Conservation (phyloP, 2,888 invertebrate species). For the Cerceris rybyensis region DNA sequence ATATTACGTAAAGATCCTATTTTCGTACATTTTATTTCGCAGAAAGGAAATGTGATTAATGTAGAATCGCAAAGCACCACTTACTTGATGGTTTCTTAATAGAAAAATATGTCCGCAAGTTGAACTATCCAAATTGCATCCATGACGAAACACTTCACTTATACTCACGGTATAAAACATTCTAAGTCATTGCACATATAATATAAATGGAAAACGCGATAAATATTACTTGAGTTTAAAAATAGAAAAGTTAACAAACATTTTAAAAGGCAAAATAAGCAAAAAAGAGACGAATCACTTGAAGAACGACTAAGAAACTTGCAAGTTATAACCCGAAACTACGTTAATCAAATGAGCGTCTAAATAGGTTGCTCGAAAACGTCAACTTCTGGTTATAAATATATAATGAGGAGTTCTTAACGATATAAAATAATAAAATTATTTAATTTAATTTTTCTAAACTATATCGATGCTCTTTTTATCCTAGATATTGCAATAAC, state of each 20-base stretch:
- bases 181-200: not conserved
- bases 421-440: no score
- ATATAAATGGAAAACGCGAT: not conserved
- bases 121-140: not conserved
- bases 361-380: not conserved
- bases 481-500: not conserved
- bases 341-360: not conserved
- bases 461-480: not conserved
- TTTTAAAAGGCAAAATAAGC: no score
- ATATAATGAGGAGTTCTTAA: no score
- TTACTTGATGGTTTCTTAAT: not conserved
- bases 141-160: constrained; percentile 1
- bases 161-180: not conserved
- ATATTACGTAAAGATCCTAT: not conserved
- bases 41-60: not conserved
- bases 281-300: no score
- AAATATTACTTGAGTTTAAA: not conserved
- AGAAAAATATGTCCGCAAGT: not conserved
- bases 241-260: not conserved
- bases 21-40: not conserved
- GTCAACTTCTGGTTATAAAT: no score
- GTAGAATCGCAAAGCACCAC: not conserved
- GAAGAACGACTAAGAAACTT: not conserved
- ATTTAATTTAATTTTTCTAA: not conserved
- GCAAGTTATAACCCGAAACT: not conserved